Conservation (phyloP, 2,113 vertebrate genomes). For the Phasianus colchicus region DNA sequence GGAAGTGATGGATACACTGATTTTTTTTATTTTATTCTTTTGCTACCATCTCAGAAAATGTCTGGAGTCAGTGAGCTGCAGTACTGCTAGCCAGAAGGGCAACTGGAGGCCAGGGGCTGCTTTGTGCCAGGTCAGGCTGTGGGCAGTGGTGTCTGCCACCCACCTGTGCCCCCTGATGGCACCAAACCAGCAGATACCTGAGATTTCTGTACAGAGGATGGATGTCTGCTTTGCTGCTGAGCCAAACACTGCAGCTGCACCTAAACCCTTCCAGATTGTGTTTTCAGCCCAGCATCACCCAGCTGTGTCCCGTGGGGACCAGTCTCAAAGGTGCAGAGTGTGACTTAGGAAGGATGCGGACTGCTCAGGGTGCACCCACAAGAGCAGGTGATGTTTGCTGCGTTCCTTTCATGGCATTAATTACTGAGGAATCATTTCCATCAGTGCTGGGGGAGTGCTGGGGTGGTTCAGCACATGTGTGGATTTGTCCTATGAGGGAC, state of each 20-base stretch:
- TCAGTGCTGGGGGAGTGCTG: background rate
- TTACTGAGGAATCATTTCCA: background rate
- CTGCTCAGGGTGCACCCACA: background rate
- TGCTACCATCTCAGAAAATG: background rate
- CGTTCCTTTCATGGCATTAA: background rate
- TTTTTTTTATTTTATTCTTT: background rate
- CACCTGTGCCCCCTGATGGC: background rate
- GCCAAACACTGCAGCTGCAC: background rate
- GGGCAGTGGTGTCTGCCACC: background rate
- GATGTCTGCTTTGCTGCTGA: background rate
- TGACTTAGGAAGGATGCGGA: background rate
- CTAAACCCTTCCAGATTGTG: background rate
- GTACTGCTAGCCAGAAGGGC: background rate
- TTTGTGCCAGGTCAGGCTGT: background rate
- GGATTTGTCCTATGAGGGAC: background rate
- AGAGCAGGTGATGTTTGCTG: background rate
- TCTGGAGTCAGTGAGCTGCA: background rate
- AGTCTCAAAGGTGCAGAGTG: background rate
- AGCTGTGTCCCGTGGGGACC: accelerated
- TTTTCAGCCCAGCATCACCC: background rate
- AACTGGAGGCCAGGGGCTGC: background rate
- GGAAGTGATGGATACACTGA: background rate
- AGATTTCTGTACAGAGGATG: background rate
- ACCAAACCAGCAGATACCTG: background rate
- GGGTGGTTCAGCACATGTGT: background rate